Base-by-base conservation (phyloP, 2,888 invertebrate genomes). In the Allophyes oxyacanthae region DNA sequence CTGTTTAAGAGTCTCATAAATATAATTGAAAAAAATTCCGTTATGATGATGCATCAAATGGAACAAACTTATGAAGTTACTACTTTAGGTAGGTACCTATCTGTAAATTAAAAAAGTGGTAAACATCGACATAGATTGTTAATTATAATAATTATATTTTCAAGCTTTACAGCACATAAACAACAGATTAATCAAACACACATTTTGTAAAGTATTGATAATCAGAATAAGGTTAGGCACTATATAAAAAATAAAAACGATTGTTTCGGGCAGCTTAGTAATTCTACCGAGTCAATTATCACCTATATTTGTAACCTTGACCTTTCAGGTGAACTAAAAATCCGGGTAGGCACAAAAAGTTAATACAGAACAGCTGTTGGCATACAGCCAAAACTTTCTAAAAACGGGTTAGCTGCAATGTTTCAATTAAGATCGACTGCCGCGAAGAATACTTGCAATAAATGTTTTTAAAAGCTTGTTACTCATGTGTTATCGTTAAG, bases 371-470 rank as follows among this genome's bases (percentile, higher is more conserved):
- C 87, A 86, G 81, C 77, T 82, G 83, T 86, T 92, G 92, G 92
- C 89, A 56, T 68, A 54, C 72, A 65, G 82, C 90, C 92, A 92
- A 87, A 84, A 85, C 87, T 89, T 90, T 89, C 87, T 87, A 88
- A 89, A 88, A 88, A 87, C 84, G 76, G 83, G 81, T 83, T 83
- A 86, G 79, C 82, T 88, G 87, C 86, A 89, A 84, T 78, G 82
- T 83, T 84, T 90, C 86, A 87, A 90, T 89, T 87, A 87, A 82
- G 79, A 78, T 11, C 36, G 32, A 69, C 49, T 45, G 49, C 57
- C 10, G 52, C 58, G 52, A 66, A 57, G 71, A 65, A 71, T 63
- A 68, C 68, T 68, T 75, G 63, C 71, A 71, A 43, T 73, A 64
- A 75, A 72, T 51, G 71, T 54, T 67, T 75, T 75, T 71, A 62